Conservation (phyloP, 2,888 invertebrate genomes). For the Oligia strigilis region DNA sequence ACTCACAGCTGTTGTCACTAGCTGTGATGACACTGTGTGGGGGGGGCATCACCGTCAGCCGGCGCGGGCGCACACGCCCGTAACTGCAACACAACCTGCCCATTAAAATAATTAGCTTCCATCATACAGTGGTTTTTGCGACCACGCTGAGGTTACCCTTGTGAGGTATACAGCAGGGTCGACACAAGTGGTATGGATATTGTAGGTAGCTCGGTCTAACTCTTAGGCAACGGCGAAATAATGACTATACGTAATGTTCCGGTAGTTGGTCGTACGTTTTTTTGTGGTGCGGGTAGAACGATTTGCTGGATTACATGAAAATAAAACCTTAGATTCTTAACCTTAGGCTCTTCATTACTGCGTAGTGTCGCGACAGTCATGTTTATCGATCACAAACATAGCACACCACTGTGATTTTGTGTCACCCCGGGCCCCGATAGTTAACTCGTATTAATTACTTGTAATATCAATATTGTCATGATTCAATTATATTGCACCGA, state of each 20-base stretch:
- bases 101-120: slow-evolving; percentile 8
- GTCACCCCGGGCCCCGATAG: neutral
- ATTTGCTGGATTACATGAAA: no score
- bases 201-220: no score
- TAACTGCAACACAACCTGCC: slow-evolving; percentile 17
- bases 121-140: neutral
- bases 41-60: neutral
- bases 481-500: neutral
- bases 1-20: neutral
- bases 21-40: no score
- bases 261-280: neutral
- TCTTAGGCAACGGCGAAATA: neutral
- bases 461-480: slow-evolving; percentile 8
- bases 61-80: slow-evolving; percentile 10
- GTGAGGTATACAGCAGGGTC: neutral
- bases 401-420: neutral
- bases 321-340: neutral
- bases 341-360: neutral
- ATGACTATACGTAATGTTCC: neutral
- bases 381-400: neutral
- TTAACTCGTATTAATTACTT: neutral
- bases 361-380: neutral
- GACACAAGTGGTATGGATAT: no score
- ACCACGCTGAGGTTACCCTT: neutral
- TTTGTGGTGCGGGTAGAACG: neutral